Evolutionary conservation across 2,888 invertebrate species (phyloP), one percentile per base, ranked within the genome.

Genomic region (Andricus curvator): DNA sequence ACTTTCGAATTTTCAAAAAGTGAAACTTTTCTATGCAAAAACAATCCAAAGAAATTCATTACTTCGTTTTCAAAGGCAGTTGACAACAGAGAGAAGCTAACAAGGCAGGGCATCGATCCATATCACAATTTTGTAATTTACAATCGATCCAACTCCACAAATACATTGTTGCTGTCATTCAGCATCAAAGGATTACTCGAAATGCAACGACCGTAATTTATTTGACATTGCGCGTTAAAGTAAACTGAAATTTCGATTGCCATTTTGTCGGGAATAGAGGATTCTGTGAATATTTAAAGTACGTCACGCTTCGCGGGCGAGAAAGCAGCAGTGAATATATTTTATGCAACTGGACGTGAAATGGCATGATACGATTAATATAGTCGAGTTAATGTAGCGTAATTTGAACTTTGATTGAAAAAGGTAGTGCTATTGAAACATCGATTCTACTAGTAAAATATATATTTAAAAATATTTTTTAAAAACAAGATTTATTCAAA

Each of bases 231-330:
- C 83, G 87, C 84, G 86, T 81, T 70, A 51, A 70, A 29, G 51
- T 70, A 41, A 48, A 67, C 60, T 87, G 87, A 88, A 88, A 88
- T 88, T 88, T 84, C 85, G 83, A 83, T 86, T 85, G 88, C 85
- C 85, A 88, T 88, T 88, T 85, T 83, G 83, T 77, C 82, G 65
- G 81, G 79, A 80, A 66, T 81, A 80, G 83, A 85, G 80, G 88
- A 84, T 87, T 82, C 76, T 66, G 83, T 84, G 84, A 85, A 86
- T 88, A 88, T 88, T 88, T 87, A 88, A 88, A 88, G 87, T 84
- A 80, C 79, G 83, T 84, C 65, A 82, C 77, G 79, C 82, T 84
- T 80, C 85, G 20, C 22, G 78, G 82, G 80, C 70, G 60, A 78
- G 80, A 84, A 84, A 85, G 84, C 84, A 86, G 84, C 83, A 86